Percentiles rank a stretch among this genome's conserved stretches.
These are phyloP conservation scores for Balearica regulorum DNA, from an alignment of 2,797 vertebrate genomes.

Conservation along the genomic window DNA sequence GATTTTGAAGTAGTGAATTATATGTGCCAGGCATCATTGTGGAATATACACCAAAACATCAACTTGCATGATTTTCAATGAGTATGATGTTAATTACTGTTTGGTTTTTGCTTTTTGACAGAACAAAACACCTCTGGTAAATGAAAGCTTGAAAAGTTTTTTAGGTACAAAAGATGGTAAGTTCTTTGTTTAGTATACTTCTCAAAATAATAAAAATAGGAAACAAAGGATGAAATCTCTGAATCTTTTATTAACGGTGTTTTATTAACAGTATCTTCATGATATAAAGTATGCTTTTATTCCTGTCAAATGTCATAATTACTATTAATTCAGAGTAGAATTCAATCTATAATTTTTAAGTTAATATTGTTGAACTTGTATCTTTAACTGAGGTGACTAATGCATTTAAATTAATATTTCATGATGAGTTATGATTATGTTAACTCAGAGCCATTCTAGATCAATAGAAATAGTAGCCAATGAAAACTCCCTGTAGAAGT, in stretches of 20 bases:
- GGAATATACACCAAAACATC: not conserved
- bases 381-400: not conserved
- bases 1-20: not conserved
- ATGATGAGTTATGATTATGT: not conserved
- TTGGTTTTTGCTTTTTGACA: conserved; percentile 63
- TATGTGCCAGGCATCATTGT: not conserved
- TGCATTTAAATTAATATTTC: not conserved
- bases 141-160: conserved; percentile 90
- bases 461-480: not conserved
- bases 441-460: not conserved
- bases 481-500: not conserved
- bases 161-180: conserved; percentile 91
- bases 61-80: not conserved
- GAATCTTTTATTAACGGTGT: not conserved
- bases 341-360: not conserved
- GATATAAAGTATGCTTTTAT: not conserved
- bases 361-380: not conserved
- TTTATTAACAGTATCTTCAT: not conserved
- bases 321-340: not conserved
- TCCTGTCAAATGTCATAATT: not conserved
- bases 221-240: not conserved
- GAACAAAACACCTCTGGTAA: conserved; percentile 91
- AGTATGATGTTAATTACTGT: not conserved
- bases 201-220: not conserved
- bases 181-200: conserved; percentile 26